A percentile compares a stretch with the other conserved stretches of the same genome.
Conservation (phyloP, 2,888 invertebrate genomes). For the Pammene fasciana region DNA sequence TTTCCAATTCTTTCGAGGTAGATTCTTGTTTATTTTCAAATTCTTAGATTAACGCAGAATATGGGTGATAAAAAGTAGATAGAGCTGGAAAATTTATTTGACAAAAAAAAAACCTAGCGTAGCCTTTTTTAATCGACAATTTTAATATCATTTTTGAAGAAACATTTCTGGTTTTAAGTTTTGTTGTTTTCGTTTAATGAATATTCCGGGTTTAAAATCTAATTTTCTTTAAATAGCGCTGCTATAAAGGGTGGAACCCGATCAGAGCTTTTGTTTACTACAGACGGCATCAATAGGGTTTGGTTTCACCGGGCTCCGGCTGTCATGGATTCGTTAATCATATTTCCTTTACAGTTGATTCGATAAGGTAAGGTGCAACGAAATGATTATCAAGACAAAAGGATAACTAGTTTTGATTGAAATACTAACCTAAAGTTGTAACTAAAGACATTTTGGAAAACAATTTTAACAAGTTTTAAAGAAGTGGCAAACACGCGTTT, state of each 20-base stretch:
- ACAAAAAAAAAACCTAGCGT: too few relatives aligned
- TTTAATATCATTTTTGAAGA: too few relatives aligned
- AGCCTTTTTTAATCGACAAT: too few relatives aligned
- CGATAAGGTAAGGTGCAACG: conserved; percentile 42
- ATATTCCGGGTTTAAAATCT: neutral
- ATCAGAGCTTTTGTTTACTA: conserved; percentile 51
- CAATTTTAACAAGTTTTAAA: too few relatives aligned
- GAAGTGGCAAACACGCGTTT: too few relatives aligned
- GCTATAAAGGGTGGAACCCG: conserved; percentile 39
- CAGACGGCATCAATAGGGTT: conserved; percentile 58
- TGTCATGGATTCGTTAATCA: conserved; percentile 68
- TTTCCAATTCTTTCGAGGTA: too few relatives aligned
- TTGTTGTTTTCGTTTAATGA: neutral
- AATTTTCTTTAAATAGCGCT: conserved; percentile 12
- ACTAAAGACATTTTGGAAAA: too few relatives aligned
- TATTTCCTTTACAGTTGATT: conserved; percentile 53
- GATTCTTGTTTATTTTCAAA: too few relatives aligned
- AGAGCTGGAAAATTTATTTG: too few relatives aligned
- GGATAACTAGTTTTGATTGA: neutral
- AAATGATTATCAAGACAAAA: neutral
- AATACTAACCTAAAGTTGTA: neutral
- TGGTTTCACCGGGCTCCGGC: conserved; percentile 59
- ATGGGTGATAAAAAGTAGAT: too few relatives aligned
- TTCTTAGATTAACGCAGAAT: too few relatives aligned
- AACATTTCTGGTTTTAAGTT: too few relatives aligned